Evolutionary conservation across 2,113 vertebrate genomes (phyloP).

Genomic region (Thalassoma bifasciatum): DNA sequence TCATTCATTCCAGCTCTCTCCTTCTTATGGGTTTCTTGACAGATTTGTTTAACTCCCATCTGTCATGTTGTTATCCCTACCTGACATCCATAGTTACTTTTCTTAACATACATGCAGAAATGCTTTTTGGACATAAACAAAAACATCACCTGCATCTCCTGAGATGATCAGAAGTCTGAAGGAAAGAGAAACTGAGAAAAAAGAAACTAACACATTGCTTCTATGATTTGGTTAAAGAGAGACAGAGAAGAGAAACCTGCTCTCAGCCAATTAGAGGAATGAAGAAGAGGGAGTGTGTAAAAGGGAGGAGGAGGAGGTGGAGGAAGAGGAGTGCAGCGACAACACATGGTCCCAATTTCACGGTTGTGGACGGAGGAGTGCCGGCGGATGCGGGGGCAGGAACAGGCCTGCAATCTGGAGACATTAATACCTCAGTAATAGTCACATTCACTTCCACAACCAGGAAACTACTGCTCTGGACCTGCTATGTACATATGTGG

Average conservation of each 20-base stretch:
- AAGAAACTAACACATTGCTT: not conserved
- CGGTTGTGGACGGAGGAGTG: slow-evolving; percentile 72
- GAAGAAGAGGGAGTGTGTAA: slow-evolving; percentile 25
- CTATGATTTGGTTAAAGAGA: not conserved
- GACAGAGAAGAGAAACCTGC: not conserved
- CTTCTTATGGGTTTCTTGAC: slow-evolving; percentile 1
- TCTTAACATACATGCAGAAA: not conserved
- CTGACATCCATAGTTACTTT: no score
- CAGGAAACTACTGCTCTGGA: slow-evolving; percentile 57
- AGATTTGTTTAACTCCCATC: slow-evolving; percentile 9
- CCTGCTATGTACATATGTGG: not conserved
- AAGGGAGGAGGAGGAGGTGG: slow-evolving; percentile 11
- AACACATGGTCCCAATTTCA: slow-evolving; percentile 85
- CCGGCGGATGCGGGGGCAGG: slow-evolving; percentile 70
- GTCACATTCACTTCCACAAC: slow-evolving; percentile 69
- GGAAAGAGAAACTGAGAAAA: not conserved
- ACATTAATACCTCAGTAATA: slow-evolving; percentile 75
- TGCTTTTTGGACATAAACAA: no score
- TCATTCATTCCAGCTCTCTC: slow-evolving; percentile 10
- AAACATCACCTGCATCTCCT: not conserved
- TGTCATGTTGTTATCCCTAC: not conserved
- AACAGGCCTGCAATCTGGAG: slow-evolving; percentile 75
- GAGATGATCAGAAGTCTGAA: no score
- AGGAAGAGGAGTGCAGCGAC: slow-evolving; percentile 12
- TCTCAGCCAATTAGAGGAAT: slow-evolving; percentile 14